A percentile compares a stretch with the other conserved stretches of the same genome.
Conservation (phyloP, 1,140 invertebrate species). For the Laupala kohalensis region DNA sequence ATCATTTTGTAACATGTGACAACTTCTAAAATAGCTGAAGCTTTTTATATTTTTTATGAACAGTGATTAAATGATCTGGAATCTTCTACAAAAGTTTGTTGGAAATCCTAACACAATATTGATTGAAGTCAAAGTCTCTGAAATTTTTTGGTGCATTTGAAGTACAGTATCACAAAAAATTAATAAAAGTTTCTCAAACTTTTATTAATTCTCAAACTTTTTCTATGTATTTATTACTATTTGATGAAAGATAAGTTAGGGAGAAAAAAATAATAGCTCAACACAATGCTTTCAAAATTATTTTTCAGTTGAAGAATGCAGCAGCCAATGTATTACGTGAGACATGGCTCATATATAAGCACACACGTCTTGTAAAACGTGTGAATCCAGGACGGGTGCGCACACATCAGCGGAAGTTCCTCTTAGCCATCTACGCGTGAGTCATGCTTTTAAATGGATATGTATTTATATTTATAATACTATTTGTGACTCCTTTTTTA, state of each 20-base stretch:
- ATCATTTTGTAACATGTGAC: too few species aligned
- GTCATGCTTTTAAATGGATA: too few species aligned
- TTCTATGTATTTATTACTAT: neutral
- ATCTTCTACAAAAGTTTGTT: too few species aligned
- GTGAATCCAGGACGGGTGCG: constrained; percentile 91
- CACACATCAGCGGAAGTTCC: constrained; percentile 97
- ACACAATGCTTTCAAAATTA: neutral
- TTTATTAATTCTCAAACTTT: neutral
- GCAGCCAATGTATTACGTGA: constrained; percentile 98
- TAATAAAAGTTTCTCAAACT: neutral
- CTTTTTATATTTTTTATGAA: too few species aligned
- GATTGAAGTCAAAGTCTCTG: too few species aligned
- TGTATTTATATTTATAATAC: too few species aligned
- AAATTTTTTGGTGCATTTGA: too few species aligned
- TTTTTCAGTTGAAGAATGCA: constrained; percentile 90
- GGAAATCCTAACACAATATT: too few species aligned
- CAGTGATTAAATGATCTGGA: too few species aligned
- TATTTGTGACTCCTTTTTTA: too few species aligned
- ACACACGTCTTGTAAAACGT: constrained; percentile 94
- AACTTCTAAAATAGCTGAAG: too few species aligned
- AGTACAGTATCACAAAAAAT: too few species aligned
- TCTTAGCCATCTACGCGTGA: constrained; percentile 99
- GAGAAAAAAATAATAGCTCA: neutral
- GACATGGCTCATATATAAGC: constrained; percentile 99
- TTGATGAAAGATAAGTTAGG: neutral